A percentile compares a stretch with the other conserved stretches of the same genome.
Evolutionary conservation across 2,113 vertebrate species (phyloP).

Genomic region (Microcebus ravelobensis): DNA sequence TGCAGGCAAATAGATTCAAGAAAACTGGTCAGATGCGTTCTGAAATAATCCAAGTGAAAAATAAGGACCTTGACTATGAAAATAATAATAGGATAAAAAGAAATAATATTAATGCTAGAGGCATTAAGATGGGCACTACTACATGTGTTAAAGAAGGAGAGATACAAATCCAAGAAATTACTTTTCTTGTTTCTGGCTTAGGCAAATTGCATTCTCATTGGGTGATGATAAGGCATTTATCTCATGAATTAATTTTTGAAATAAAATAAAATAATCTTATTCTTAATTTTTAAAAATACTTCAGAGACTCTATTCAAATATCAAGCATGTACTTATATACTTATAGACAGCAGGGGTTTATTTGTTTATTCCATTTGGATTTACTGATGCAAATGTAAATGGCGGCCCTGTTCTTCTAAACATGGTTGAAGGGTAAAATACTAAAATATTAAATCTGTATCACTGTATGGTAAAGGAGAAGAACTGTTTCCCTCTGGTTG

Average conservation of each 20-base stretch:
- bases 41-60: not conserved
- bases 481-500: not conserved
- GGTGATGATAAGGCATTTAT: not conserved
- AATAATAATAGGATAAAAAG: not conserved
- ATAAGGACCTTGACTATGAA: not conserved
- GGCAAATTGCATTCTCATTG: not conserved
- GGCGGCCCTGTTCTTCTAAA: not conserved
- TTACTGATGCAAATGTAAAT: constrained; percentile 6
- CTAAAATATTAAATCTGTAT: constrained; percentile 50
- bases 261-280: not conserved
- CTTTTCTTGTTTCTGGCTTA: not conserved
- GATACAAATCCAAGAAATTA: not conserved
- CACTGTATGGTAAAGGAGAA: not conserved
- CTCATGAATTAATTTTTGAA: constrained; percentile 5
- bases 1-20: not conserved
- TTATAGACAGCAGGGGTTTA: not conserved
- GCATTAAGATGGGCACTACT: not conserved
- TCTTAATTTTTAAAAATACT: not conserved
- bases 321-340: not conserved
- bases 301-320: not conserved
- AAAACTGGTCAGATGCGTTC: not conserved
- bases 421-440: constrained; percentile 12
- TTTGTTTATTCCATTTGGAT: not conserved
- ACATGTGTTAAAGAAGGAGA: not conserved
- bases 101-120: not conserved